Conservation (phyloP, 2,888 invertebrate species). For the Diogma glabrata region DNA sequence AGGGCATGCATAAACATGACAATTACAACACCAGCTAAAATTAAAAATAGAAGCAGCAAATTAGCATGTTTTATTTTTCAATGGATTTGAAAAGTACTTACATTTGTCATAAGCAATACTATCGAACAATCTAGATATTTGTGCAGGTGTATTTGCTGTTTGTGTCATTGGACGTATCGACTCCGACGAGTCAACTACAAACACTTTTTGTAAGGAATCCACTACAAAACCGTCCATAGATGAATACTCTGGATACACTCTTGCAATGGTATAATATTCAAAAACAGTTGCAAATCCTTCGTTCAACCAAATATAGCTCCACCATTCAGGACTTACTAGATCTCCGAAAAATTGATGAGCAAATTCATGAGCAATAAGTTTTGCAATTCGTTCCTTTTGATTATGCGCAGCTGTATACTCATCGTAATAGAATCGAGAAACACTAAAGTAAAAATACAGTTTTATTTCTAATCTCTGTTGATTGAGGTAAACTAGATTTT, state of each 20-base stretch:
- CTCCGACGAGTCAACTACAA: conserved; percentile 58
- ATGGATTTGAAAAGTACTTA: background rate
- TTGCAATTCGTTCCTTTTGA: background rate
- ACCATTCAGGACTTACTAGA: conserved; percentile 31
- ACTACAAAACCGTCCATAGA: conserved; percentile 64
- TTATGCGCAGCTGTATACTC: background rate
- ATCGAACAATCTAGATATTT: conserved; percentile 73
- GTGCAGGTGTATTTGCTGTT: conserved; percentile 68
- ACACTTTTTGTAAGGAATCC: conserved; percentile 60
- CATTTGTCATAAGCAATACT: conserved; percentile 84
- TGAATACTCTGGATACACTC: conserved; percentile 52
- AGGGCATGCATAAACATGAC: conserved; percentile 4
- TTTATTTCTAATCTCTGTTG: too few relatives aligned
- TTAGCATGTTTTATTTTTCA: background rate
- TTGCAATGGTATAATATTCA: conserved; percentile 47
- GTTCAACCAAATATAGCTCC: conserved; percentile 50
- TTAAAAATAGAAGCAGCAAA: background rate
- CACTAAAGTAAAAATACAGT: too few relatives aligned
- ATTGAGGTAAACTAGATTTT: too few relatives aligned
- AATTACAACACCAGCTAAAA: conserved; percentile 24
- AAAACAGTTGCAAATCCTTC: conserved; percentile 58
- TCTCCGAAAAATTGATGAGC: conserved; percentile 40
- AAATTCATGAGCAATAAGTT: conserved; percentile 36
- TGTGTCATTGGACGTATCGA: conserved; percentile 72
- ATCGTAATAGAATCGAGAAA: too few relatives aligned